A percentile compares a stretch with the other conserved stretches of the same genome.
Evolutionary conservation across 1,140 invertebrate genomes (phyloP).

Genomic region (Plodia interpunctella): DNA sequence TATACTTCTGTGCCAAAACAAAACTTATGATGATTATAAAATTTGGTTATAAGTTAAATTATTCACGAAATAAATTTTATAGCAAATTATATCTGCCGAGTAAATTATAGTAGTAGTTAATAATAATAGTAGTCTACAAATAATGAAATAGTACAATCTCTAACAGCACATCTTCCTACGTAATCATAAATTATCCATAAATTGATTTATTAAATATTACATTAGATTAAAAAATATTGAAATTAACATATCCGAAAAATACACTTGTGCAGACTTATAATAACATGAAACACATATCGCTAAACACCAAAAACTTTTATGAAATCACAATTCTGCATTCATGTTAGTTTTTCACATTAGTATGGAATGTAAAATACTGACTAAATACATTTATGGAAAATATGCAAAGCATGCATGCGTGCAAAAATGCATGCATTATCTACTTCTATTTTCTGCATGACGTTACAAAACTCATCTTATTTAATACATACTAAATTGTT

Average conservation of each 20-base stretch:
- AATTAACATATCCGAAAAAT: slow-evolving; percentile 15
- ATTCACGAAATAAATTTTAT: background rate
- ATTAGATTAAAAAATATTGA: slow-evolving; percentile 10
- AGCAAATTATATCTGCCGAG: background rate
- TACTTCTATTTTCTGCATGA: background rate
- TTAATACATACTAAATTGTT: too few species aligned
- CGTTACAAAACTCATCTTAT: background rate
- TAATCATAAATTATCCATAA: background rate
- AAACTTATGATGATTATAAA: slow-evolving; percentile 1
- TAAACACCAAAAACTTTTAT: slow-evolving; percentile 13
- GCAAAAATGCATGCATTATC: background rate
- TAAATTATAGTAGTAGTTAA: too few species aligned
- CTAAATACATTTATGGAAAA: slow-evolving; percentile 18
- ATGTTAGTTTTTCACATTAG: background rate
- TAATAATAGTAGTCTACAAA: background rate
- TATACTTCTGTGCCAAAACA: slow-evolving; percentile 4
- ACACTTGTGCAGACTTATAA: slow-evolving; percentile 14
- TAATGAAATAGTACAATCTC: background rate
- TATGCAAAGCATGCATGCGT: too few species aligned
- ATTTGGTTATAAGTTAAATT: background rate
- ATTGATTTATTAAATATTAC: background rate
- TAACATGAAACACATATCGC: background rate
- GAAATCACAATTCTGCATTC: slow-evolving; percentile 3
- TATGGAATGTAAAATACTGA: slow-evolving; percentile 3
- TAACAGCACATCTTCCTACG: background rate